These are phyloP conservation scores for Vultur gryphus DNA, from an alignment of 2,797 vertebrate species.

Conservation along the genomic window DNA sequence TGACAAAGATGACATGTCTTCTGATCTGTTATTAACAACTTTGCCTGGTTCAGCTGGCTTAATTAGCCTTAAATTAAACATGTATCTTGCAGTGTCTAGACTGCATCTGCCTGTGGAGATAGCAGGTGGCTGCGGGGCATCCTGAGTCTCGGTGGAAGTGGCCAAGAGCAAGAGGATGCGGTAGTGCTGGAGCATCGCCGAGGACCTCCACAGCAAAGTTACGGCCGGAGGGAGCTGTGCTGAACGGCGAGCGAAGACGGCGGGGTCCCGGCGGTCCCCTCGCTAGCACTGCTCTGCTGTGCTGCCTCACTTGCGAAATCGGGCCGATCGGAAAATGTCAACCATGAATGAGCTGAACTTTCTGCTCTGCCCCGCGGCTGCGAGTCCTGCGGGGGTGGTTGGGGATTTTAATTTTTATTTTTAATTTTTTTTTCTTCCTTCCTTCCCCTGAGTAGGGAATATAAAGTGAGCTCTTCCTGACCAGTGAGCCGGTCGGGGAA, in stretches of 20 bases:
- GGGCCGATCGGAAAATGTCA: not conserved
- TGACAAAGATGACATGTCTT: not conserved
- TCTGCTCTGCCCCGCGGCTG: not conserved
- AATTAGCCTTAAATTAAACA: constrained; percentile 14
- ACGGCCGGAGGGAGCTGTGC: not conserved
- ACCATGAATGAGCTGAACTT: not conserved
- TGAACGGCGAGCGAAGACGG: not conserved
- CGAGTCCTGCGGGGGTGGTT: not conserved
- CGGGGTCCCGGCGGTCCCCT: not conserved
- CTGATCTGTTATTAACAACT: not conserved
- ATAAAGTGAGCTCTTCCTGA: not conserved
- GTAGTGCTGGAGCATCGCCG: not conserved
- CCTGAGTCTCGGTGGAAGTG: not conserved
- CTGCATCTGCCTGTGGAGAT: not conserved
- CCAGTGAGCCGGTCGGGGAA: not conserved
- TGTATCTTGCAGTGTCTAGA: not conserved
- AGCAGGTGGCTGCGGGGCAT: not conserved
- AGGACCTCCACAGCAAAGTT: not conserved
- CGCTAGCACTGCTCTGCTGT: not conserved
- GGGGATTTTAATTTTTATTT: not conserved
- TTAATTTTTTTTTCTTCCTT: not conserved
- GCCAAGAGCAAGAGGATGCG: not conserved
- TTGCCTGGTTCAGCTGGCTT: not conserved
- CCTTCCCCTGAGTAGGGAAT: not conserved
- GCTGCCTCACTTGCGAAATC: not conserved